A percentile compares a stretch with the other conserved stretches of the same genome.
phyloP scores from a whole-genome alignment of 2,113 vertebrate genomes.

The Bufo bufo region DNA sequence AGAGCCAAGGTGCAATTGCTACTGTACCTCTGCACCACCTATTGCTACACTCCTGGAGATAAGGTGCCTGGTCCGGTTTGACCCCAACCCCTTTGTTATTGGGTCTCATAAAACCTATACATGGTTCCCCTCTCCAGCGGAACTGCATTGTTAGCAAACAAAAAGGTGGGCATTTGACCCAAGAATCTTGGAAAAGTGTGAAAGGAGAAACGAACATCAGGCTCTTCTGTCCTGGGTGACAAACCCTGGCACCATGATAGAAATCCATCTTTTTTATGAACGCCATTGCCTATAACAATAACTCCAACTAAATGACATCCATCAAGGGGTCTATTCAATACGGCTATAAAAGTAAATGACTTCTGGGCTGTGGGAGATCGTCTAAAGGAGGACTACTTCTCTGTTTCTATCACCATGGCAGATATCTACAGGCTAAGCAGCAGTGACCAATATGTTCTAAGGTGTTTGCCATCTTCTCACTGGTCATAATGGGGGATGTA shows the following conservation, averaged over 20 bases:
- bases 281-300: neutral
- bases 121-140: neutral
- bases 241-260: neutral
- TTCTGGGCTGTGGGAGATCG: neutral
- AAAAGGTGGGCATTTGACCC: neutral
- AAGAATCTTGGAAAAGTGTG: neutral
- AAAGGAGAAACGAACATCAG: neutral
- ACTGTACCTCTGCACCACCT: too few species aligned
- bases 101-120: neutral
- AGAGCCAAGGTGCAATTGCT: too few species aligned
- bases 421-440: neutral
- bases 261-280: neutral
- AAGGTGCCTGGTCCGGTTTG: neutral
- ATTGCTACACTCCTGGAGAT: neutral
- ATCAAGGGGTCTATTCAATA: neutral
- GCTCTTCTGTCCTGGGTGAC: neutral
- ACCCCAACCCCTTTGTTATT: neutral
- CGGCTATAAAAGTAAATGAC: neutral
- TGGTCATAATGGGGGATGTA: neutral
- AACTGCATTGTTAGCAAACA: neutral
- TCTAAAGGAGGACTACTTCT: neutral
- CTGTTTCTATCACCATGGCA: neutral
- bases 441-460: neutral
- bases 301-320: neutral
- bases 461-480: neutral